A percentile compares a stretch with the other conserved stretches of the same genome.
These are phyloP conservation scores for Thalpophila matura DNA, from an alignment of 2,888 invertebrate genomes.

Conservation along the genomic window DNA sequence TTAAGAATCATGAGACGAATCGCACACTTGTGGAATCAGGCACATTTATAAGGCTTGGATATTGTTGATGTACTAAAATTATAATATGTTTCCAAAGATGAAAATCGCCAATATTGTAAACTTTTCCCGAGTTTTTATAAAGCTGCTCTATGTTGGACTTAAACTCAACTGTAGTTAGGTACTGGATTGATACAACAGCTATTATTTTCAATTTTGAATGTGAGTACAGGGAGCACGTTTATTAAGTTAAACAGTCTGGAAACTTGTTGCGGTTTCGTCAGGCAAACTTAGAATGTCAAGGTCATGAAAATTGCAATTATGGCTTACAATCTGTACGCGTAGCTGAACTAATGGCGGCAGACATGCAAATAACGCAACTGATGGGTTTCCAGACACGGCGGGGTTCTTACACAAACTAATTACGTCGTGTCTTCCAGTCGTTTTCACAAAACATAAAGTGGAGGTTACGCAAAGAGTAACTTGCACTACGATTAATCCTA, in stretches of 20 bases:
- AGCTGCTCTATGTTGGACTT: neutral
- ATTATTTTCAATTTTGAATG: conserved; percentile 19
- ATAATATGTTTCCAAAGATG: neutral
- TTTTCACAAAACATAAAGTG: neutral
- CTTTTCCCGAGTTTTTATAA: neutral
- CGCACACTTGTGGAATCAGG: conserved; percentile 36
- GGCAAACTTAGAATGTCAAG: conserved; percentile 42
- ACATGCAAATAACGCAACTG: conserved; percentile 34
- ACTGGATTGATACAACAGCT: no score
- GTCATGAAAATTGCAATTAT: conserved; percentile 38
- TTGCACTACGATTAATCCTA: neutral
- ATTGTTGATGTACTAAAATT: neutral
- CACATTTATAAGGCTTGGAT: conserved; percentile 6
- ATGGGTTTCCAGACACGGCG: neutral
- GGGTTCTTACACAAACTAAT: conserved; percentile 9
- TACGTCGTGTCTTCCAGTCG: neutral
- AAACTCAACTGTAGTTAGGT: no score
- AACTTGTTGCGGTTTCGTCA: conserved; percentile 23
- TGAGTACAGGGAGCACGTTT: conserved; percentile 13
- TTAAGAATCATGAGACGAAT: conserved; percentile 48
- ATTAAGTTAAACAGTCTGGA: conserved; percentile 27
- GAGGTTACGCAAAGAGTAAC: neutral
- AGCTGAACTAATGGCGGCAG: conserved; percentile 21
- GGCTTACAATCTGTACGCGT: conserved; percentile 27
- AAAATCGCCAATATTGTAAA: neutral